Evolutionary conservation across 2,888 invertebrate species (phyloP).

Genomic region (Cryptocheilus praepositus): DNA sequence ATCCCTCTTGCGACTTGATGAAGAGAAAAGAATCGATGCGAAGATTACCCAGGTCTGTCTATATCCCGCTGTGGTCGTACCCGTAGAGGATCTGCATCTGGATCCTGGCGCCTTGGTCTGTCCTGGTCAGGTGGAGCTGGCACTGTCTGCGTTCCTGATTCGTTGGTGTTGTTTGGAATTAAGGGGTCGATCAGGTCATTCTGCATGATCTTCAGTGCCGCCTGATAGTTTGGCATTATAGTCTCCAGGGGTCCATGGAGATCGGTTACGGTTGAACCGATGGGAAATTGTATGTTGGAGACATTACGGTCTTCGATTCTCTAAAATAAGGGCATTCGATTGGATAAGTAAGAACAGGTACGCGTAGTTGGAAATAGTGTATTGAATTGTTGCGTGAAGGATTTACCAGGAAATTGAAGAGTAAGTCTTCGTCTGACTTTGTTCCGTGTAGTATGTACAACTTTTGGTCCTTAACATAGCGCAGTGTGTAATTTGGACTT

Average conservation of each 20-base stretch:
- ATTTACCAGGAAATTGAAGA: constrained; percentile 81
- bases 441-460: constrained; percentile 82
- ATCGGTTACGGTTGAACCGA: constrained; percentile 78
- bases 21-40: constrained; percentile 38
- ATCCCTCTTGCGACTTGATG: constrained; percentile 16
- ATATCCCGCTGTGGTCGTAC: constrained; percentile 40
- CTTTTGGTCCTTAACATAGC: constrained; percentile 82
- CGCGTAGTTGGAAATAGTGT: no score
- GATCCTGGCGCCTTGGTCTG: constrained; percentile 2
- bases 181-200: constrained; percentile 83
- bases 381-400: no score
- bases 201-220: constrained; percentile 79
- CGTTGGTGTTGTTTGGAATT: constrained; percentile 70
- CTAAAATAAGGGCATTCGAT: constrained; percentile 74
- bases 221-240: constrained; percentile 81
- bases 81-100: constrained; percentile 53
- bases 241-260: constrained; percentile 79
- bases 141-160: constrained; percentile 76
- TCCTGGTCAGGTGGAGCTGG: background rate
- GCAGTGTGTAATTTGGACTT: constrained; percentile 81
- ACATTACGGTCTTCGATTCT: constrained; percentile 78
- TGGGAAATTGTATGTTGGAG: constrained; percentile 79
- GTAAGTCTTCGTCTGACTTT: constrained; percentile 79
- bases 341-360: background rate
- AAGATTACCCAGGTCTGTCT: constrained; percentile 52